Evolutionary conservation across 92 coral and sea anemone species (phyloP), one percentile per base, ranked within the genome.

Genomic region (Desmophyllum pertusum): DNA sequence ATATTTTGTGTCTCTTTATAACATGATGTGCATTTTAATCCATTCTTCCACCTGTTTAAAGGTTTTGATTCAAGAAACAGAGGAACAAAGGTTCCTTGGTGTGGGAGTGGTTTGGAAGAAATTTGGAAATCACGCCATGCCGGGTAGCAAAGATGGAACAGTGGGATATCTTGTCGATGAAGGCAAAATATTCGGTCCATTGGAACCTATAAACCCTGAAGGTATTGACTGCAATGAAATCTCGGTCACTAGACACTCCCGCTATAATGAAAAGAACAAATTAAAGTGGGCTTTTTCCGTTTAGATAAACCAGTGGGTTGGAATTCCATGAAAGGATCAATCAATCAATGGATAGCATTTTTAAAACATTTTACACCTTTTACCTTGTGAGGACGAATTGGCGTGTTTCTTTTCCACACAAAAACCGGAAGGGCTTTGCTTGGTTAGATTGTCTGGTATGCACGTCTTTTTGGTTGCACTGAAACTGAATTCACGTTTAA

Each of bases 161-260:
- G 83, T 79, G 29, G 83, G 83, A 2, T 79, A 65, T 31, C 41
- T 63, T 29, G 74, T 66, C 45, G 59, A 79, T 14, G 74, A 79
- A 65, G 83, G 83, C 42, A 79, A 64, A 63, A 62, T 79, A 57
- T 77, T 77, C 38, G 81, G 81, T 36, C 81, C 81, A 11, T 38
- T 10, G 10, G 15, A 55, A 1, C 81, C 81, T 25, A 53, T 39
- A 15, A 27, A 77, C 25, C 30, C 64, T 25, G 31, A 15, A 35
- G 27, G n/a, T n/a, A n/a, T n/a, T n/a, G n/a, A n/a, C n/a, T n/a
- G n/a, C n/a, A n/a, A n/a, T n/a, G n/a, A n/a, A n/a, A n/a, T n/a
- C n/a, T n/a, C n/a, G n/a, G n/a, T n/a, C n/a, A n/a, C n/a, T n/a
- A n/a, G n/a, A n/a, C n/a, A n/a, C n/a, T n/a, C n/a, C n/a, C n/a